A percentile compares a stretch with the other conserved stretches of the same genome.
These are phyloP conservation scores for Acanthopagrus latus DNA, from an alignment of 2,797 vertebrate species.

Conservation along the genomic window DNA sequence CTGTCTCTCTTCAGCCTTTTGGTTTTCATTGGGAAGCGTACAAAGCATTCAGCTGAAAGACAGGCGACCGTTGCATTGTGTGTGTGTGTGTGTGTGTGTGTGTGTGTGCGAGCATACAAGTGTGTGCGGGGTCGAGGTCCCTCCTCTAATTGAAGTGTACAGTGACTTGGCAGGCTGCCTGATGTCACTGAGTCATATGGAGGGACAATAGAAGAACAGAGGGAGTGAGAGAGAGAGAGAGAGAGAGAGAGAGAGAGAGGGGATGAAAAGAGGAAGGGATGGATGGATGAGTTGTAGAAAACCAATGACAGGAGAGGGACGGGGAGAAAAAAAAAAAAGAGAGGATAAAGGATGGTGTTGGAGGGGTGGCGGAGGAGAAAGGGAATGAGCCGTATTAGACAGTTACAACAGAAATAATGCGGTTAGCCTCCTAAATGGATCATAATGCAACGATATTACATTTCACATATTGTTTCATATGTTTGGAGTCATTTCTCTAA, in stretches of 20 bases:
- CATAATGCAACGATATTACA: slow-evolving; percentile 56
- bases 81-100: slow-evolving; percentile 19
- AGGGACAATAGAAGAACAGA: slow-evolving; percentile 57
- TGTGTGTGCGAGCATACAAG: slow-evolving; percentile 16
- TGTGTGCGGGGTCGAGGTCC: slow-evolving; percentile 36
- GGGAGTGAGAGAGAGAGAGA: slow-evolving; percentile 14
- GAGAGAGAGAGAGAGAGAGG: too few relatives aligned
- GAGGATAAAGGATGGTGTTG: slow-evolving; percentile 23
- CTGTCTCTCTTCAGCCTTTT: slow-evolving; percentile 36
- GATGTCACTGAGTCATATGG: slow-evolving; percentile 71
- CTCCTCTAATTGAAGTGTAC: slow-evolving; percentile 77
- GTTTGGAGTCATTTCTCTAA: slow-evolving; percentile 51
- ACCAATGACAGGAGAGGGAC: slow-evolving; percentile 21
- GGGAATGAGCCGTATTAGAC: slow-evolving; percentile 55
- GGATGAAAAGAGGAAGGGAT: slow-evolving; percentile 15
- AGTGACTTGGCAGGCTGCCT: slow-evolving; percentile 76
- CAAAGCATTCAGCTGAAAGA: slow-evolving; percentile 56
- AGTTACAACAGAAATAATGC: slow-evolving; percentile 57
- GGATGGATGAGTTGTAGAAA: slow-evolving; percentile 26
- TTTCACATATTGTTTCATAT: slow-evolving; percentile 50
- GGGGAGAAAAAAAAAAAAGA: slow-evolving; percentile 18
- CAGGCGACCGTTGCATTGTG: slow-evolving; percentile 9
- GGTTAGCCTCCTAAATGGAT: slow-evolving; percentile 53
- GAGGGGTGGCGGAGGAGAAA: slow-evolving; percentile 24
- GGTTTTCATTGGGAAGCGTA: slow-evolving; percentile 44